Evolutionary conservation across 2,797 vertebrate species (phyloP).

Genomic region (Girardinus metallicus): DNA sequence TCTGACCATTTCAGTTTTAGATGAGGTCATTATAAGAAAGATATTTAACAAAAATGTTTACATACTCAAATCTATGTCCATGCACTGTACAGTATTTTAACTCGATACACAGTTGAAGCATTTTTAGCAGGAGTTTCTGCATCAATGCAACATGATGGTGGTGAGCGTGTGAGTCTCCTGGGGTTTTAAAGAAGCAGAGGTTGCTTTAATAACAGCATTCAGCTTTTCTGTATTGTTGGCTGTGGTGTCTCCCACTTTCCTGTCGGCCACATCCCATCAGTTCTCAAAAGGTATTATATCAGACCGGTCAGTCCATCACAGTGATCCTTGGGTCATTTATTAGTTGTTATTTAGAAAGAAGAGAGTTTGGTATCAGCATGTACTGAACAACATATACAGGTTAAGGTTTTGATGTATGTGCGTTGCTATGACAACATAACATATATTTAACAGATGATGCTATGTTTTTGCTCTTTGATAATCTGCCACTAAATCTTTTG

Average conservation of each 20-base stretch:
- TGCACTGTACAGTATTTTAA: no score
- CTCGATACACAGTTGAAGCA: neutral
- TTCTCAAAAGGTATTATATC: neutral
- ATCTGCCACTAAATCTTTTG: neutral
- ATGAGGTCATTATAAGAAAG: neutral
- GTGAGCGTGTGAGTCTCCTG: neutral
- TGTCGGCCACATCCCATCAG: neutral
- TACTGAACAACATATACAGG: neutral
- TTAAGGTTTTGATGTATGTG: neutral
- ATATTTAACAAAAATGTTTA: neutral
- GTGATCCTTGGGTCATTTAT: neutral
- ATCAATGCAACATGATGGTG: neutral
- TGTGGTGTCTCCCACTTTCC: neutral
- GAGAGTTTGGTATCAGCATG: neutral
- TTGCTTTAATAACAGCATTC: neutral
- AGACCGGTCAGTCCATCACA: neutral
- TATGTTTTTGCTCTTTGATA: neutral
- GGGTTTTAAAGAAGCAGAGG: neutral
- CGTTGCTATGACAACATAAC: neutral
- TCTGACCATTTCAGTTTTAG: neutral
- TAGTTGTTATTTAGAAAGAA: neutral
- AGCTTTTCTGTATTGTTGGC: neutral
- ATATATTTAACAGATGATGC: neutral
- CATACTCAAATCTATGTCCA: neutral
- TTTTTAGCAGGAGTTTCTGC: neutral